Percentiles rank a stretch among this genome's conserved stretches.
Conservation (phyloP, 2,888 invertebrate genomes). For the Ophioninae sp. region DNA sequence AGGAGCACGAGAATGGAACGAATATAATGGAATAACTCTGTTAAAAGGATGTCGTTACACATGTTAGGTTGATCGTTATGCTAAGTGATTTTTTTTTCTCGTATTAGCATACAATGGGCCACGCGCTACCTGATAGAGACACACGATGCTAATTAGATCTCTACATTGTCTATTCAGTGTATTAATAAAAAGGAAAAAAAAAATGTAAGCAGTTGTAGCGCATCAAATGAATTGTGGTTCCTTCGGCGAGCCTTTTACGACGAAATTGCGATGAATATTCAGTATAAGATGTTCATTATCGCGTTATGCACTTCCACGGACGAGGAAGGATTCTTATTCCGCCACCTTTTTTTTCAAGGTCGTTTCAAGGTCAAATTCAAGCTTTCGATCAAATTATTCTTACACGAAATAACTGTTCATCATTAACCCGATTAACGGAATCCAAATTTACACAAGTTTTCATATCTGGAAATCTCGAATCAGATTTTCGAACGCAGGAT, state of each 20-base stretch:
- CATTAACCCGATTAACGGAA: too few relatives aligned
- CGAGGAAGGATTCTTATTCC: neutral
- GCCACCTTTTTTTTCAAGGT: neutral
- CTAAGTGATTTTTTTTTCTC: slow-evolving; percentile 32
- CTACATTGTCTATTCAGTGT: slow-evolving; percentile 48
- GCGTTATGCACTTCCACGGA: neutral
- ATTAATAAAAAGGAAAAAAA: slow-evolving; percentile 29
- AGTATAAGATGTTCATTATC: slow-evolving; percentile 20
- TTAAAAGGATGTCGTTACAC: slow-evolving; percentile 26
- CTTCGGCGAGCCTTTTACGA: slow-evolving; percentile 33
- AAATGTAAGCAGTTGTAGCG: slow-evolving; percentile 23
- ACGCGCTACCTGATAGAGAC: slow-evolving; percentile 57
- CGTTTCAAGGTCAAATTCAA: neutral
- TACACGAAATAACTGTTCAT: neutral
- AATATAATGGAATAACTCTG: slow-evolving; percentile 14
- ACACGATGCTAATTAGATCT: slow-evolving; percentile 59
- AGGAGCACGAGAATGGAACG: slow-evolving; percentile 4
- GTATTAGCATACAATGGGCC: slow-evolving; percentile 60
- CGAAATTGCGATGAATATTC: slow-evolving; percentile 52
- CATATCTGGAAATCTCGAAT: too few relatives aligned
- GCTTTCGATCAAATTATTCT: neutral
- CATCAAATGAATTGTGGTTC: slow-evolving; percentile 38
- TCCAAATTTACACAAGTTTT: too few relatives aligned
- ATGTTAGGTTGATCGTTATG: slow-evolving; percentile 49
- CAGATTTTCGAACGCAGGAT: too few relatives aligned